Evolutionary conservation across 2,113 vertebrate genomes (phyloP).

Genomic region (Hemiscyllium ocellatum): DNA sequence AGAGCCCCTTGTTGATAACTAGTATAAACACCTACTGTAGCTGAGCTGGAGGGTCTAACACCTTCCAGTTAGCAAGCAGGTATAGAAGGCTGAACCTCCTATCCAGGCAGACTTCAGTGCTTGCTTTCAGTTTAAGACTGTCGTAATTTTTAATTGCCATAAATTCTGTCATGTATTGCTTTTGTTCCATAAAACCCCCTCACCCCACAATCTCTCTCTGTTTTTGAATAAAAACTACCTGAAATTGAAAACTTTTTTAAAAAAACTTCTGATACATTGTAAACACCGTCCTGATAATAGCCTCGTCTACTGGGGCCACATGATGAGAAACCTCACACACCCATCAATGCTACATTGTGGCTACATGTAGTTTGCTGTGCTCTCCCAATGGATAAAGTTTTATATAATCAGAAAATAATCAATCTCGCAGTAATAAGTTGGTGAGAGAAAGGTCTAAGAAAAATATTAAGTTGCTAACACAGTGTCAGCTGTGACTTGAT

Average conservation of each 20-base stretch:
- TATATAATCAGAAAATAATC: neutral
- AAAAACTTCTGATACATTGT: neutral
- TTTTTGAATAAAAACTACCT: neutral
- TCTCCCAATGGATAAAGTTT: neutral
- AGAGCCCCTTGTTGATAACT: constrained; percentile 36
- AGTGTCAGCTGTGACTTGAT: neutral
- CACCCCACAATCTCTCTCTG: neutral
- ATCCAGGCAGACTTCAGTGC: neutral
- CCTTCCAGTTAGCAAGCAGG: neutral
- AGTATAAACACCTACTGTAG: neutral
- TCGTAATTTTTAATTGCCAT: neutral
- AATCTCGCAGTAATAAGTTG: neutral
- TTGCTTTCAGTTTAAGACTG: neutral
- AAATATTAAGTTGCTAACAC: neutral
- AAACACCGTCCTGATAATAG: neutral
- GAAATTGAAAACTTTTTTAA: neutral
- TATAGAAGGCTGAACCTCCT: neutral
- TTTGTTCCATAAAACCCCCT: neutral
- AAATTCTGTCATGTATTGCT: neutral
- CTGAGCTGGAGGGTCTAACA: neutral
- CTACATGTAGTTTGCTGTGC: neutral
- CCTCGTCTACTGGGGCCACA: neutral
- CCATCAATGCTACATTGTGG: neutral
- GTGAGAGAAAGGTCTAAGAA: no score
- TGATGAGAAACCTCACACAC: neutral